phyloP scores from a whole-genome alignment of 2,113 vertebrate species.

The Sturnira hondurensis region DNA sequence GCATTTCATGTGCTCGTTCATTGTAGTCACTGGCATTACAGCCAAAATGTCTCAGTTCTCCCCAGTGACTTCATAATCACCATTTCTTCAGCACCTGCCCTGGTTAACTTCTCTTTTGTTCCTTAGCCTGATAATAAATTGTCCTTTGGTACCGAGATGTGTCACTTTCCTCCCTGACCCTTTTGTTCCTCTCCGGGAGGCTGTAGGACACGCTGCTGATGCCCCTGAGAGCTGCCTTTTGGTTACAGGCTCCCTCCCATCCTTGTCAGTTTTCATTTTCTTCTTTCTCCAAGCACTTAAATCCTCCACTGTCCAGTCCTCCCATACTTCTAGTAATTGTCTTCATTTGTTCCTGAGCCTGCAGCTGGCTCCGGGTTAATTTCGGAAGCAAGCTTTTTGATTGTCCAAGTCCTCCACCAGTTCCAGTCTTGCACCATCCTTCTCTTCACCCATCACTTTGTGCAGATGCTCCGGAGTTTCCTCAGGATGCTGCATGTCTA shows the following conservation, averaged over 20 bases:
- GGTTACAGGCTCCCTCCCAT: background rate
- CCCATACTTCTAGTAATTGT: background rate
- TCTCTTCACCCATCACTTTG: background rate
- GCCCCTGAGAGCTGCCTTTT: background rate
- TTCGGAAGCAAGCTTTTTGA: conserved; percentile 5
- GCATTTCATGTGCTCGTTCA: conserved; percentile 33
- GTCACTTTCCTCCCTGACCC: conserved; percentile 44
- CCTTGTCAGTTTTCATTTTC: background rate
- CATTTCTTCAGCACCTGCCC: conserved; percentile 7
- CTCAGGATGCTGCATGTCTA: background rate
- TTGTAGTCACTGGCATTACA: conserved; percentile 46
- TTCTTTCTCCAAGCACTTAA: background rate
- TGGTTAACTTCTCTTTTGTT: conserved; percentile 57
- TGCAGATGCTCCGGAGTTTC: background rate
- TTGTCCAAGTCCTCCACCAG: background rate
- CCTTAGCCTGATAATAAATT: conserved; percentile 40
- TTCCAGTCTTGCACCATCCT: background rate
- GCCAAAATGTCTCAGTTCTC: conserved; percentile 46
- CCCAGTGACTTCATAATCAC: conserved; percentile 55
- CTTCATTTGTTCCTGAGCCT: background rate
- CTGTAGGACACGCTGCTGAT: background rate
- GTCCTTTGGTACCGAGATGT: conserved; percentile 39
- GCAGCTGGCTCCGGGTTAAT: background rate
- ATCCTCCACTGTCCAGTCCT: background rate
- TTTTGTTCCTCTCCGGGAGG: background rate